Conservation (phyloP, 2,888 invertebrate species). For the Listrodromus nycthemerus region DNA sequence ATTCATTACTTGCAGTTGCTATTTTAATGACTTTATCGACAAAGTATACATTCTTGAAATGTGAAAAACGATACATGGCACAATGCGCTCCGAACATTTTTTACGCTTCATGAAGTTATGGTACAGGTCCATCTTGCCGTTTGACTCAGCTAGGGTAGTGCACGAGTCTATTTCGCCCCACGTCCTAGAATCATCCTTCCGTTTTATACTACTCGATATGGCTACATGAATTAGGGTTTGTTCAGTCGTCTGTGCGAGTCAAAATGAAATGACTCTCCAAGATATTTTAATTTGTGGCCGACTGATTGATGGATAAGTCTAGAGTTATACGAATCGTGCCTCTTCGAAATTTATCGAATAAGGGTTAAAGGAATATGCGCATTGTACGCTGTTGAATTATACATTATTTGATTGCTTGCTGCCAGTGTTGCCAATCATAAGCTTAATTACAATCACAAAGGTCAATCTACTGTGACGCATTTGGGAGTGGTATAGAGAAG, state of each 20-base stretch:
- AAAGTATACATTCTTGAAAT: too few species aligned
- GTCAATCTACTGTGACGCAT: neutral
- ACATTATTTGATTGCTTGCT: slow-evolving; percentile 29
- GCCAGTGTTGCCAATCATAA: slow-evolving; percentile 9
- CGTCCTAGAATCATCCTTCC: neutral
- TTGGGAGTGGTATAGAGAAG: neutral
- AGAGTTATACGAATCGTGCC: slow-evolving; percentile 28
- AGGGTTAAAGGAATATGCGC: slow-evolving; percentile 20
- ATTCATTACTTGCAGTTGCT: too few species aligned
- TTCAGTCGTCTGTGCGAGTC: neutral
- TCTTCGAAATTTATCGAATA: slow-evolving; percentile 44
- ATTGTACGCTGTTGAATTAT: neutral
- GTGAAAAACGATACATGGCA: too few species aligned
- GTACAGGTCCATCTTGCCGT: too few species aligned
- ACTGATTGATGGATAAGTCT: neutral
- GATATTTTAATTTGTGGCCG: slow-evolving; percentile 43
- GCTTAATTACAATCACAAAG: neutral
- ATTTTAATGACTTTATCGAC: too few species aligned
- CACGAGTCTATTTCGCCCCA: neutral
- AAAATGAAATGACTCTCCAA: slow-evolving; percentile 22
- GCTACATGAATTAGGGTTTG: slow-evolving; percentile 17
- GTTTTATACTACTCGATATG: too few species aligned
- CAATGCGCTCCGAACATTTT: too few species aligned
- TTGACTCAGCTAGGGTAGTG: too few species aligned
- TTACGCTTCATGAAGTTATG: too few species aligned